phyloP scores from a whole-genome alignment of 2,113 vertebrate species.

The Tretioscincus oriximinensis region DNA sequence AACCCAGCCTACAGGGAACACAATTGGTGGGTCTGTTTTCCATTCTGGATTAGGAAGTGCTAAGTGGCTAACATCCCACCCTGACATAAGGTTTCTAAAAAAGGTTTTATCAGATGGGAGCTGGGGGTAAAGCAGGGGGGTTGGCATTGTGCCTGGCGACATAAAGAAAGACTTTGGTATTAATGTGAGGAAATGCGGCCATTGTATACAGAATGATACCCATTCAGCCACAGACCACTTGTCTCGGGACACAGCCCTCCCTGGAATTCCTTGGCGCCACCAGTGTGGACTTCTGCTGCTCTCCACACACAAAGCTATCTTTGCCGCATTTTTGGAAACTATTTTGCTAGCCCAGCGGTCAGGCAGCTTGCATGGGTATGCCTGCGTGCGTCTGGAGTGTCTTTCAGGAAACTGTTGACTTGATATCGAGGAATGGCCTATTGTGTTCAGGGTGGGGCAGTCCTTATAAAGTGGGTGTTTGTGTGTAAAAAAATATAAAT shows the following conservation, averaged over 20 bases:
- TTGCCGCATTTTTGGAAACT: not conserved
- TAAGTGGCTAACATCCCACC: slow-evolving; percentile 47
- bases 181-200: slow-evolving; percentile 73
- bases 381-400: slow-evolving; percentile 48
- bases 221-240: slow-evolving; percentile 68
- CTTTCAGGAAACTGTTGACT: slow-evolving; percentile 65
- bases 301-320: slow-evolving; percentile 31
- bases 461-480: slow-evolving; percentile 37
- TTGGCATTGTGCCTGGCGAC: slow-evolving; percentile 68
- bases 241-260: slow-evolving; percentile 67
- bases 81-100: slow-evolving; percentile 70
- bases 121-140: slow-evolving; percentile 55
- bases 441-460: slow-evolving; percentile 60
- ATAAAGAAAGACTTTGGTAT: slow-evolving; percentile 65
- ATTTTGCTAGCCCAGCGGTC: slow-evolving; percentile 4
- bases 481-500: slow-evolving; percentile 31
- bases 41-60: slow-evolving; percentile 60
- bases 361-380: not conserved
- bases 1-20: not conserved
- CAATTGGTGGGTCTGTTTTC: slow-evolving; percentile 59
- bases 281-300: slow-evolving; percentile 39
- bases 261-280: slow-evolving; percentile 71
- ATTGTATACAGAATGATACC: slow-evolving; percentile 68
- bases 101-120: slow-evolving; percentile 68
- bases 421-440: slow-evolving; percentile 56